Conservation (phyloP, 2,797 vertebrate genomes). For the Trichosurus vulpecula region DNA sequence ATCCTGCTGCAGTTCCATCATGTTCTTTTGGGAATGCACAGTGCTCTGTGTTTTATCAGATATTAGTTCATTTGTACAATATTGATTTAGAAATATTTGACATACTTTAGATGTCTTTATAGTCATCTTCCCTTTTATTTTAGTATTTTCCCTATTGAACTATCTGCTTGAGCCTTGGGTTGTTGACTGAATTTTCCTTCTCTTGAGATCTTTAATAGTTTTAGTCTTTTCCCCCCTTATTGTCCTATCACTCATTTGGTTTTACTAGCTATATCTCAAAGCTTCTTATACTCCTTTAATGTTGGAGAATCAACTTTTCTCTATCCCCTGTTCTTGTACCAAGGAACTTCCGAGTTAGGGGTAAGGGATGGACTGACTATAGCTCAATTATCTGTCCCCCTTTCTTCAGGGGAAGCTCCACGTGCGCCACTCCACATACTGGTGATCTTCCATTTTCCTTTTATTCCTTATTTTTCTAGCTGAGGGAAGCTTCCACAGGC, state of each 20-base stretch:
- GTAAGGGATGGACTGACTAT: neutral
- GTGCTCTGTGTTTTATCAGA: neutral
- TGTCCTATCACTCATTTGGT: neutral
- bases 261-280: neutral
- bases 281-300: neutral
- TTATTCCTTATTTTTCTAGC: neutral
- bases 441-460: neutral
- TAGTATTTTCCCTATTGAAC: neutral
- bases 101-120: neutral
- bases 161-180: neutral
- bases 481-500: neutral
- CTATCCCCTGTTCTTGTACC: neutral
- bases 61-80: neutral
- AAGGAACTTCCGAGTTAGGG: neutral
- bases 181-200: neutral
- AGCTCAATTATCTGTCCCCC: neutral
- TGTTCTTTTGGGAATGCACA: neutral
- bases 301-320: neutral
- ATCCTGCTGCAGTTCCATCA: neutral
- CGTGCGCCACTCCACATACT: neutral
- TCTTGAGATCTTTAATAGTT: neutral
- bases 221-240: neutral
- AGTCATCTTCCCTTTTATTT: neutral
- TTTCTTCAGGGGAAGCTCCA: no score
- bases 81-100: neutral